Base-by-base conservation (phyloP, 2,797 vertebrate genomes). In the Pseudopleuronectes americanus region DNA sequence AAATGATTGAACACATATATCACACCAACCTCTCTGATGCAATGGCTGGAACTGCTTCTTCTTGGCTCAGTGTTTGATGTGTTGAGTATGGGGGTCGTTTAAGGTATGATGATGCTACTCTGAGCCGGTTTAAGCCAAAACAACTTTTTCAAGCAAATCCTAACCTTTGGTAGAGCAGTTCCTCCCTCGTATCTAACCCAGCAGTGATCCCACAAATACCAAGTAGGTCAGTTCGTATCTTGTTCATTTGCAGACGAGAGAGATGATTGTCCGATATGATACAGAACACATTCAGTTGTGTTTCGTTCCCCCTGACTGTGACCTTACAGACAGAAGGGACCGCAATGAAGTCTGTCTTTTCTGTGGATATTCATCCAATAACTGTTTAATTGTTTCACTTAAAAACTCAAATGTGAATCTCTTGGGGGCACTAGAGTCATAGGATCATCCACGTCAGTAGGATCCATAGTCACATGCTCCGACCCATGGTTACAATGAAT, bases 371-470 rank as follows among this genome's bases (percentile, higher is more conserved):
- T n/a, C 8, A 8, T 52, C 48, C 12, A 28, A 6, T 10, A 21
- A 10, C 5, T 10, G 12, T 45, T 14, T 16, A 60, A 31, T 21
- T 45, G 43, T 48, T 41, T 63, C 22, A 31, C 31, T 28, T 31
- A 28, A 33, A 74, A 68, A 23, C 41, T 43, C 59, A 43, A 47
- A 13, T 54, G 31, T 48, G 16, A 57, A 58, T 52, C 49, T 54
- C 10, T 43, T 31, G 4, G 54, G 59, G 49, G 23, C 45, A 2
- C 51, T 26, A 17, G 13, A 51, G 31, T 58, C 36, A 51, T 21
- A 4, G 8, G 16, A 23, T 58, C 47, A 16, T 57, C 21, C 38
- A 12, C 8, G 17, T 38, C 12, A 21, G 12, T 8, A n/a, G 38
- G 31, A 12, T 45, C 43, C 43, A 16, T 7, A 17, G 43, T 45